Conservation (phyloP, 35 echinoderm and acorn worm species). For the Apostichopus parvimensis region DNA sequence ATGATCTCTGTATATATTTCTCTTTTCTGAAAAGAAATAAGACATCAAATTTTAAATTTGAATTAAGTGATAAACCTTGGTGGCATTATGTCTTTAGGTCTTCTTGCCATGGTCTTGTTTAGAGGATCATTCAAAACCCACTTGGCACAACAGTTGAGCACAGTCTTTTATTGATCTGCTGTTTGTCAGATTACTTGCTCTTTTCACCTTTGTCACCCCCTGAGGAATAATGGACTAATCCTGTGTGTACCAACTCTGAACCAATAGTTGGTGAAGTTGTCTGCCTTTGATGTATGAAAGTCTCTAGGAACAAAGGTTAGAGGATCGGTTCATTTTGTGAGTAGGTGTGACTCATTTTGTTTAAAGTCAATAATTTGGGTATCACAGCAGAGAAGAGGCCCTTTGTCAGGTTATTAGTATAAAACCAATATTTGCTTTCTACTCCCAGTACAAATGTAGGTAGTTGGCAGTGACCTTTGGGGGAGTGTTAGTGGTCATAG, state of each 20-base stretch:
- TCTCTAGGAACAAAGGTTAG: background rate
- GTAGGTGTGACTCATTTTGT: background rate
- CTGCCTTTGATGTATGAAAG: background rate
- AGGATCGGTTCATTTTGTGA: background rate
- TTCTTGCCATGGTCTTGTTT: too few species aligned
- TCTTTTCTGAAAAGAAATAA: too few species aligned
- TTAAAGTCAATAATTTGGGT: background rate
- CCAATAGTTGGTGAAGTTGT: background rate
- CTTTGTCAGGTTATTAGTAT: background rate
- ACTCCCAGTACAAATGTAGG: background rate
- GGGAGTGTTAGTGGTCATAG: background rate
- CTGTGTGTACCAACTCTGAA: slow-evolving; percentile 17
- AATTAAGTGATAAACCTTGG: too few species aligned
- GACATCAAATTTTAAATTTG: too few species aligned
- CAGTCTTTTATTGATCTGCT: too few species aligned
- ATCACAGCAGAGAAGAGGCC: background rate
- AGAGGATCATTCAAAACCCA: too few species aligned
- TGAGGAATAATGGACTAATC: background rate
- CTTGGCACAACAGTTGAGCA: too few species aligned
- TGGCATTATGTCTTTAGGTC: too few species aligned
- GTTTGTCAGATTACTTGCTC: too few species aligned
- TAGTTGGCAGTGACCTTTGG: background rate
- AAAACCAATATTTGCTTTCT: background rate
- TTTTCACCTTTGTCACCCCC: background rate
- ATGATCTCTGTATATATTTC: too few species aligned